phyloP scores from a whole-genome alignment of 2,888 invertebrate species.

The Lucinisca nassula region DNA sequence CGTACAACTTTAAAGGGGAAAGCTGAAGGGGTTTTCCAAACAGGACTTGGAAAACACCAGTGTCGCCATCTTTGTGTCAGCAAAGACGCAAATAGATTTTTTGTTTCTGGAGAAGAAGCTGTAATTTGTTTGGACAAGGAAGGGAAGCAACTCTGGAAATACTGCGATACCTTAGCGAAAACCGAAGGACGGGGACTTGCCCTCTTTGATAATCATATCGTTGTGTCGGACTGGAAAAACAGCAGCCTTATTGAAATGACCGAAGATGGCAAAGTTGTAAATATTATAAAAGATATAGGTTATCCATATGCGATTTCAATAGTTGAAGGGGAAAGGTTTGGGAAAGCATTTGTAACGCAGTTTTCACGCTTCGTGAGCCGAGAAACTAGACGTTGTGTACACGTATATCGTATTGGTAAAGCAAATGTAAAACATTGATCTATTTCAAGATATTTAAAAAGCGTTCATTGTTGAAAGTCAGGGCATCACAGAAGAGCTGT shows the following conservation, averaged over 20 bases:
- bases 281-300: not conserved
- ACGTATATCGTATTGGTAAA: not conserved
- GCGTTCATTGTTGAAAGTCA: no score
- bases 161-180: not conserved
- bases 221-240: conserved; percentile 6
- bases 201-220: not conserved
- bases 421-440: no score
- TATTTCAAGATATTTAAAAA: no score
- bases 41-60: not conserved
- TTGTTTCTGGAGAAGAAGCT: not conserved
- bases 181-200: not conserved
- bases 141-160: not conserved
- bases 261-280: not conserved
- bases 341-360: not conserved
- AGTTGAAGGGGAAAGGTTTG: not conserved
- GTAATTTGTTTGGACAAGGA: not conserved
- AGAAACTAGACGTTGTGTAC: not conserved
- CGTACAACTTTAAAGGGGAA: not conserved
- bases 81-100: not conserved
- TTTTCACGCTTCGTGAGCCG: not conserved
- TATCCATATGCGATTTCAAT: not conserved
- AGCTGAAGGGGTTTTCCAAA: not conserved
- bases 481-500: no score
- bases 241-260: not conserved
- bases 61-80: conserved; percentile 3